Evolutionary conservation across 2,113 vertebrate genomes (phyloP).

Genomic region (Heterotis niloticus): DNA sequence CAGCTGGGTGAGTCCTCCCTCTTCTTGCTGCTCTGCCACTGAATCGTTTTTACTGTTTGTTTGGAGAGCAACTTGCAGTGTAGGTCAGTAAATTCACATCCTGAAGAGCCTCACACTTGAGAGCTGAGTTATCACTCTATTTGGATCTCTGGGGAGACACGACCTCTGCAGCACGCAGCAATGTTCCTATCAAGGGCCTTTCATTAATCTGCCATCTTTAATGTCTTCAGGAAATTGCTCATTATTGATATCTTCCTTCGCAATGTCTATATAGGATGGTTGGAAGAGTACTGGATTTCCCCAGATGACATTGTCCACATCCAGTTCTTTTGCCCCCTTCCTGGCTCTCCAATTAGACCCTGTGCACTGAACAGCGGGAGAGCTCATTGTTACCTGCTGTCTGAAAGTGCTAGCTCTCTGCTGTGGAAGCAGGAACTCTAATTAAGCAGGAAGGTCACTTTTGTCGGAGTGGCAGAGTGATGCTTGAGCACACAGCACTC

Average conservation of each 20-base stretch:
- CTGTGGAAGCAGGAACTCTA: not conserved
- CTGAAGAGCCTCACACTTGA: not conserved
- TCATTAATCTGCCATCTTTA: not conserved
- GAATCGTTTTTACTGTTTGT: not conserved
- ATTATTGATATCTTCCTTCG: not conserved
- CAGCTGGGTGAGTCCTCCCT: constrained; percentile 75
- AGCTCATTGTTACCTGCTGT: not conserved
- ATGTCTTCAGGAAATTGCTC: not conserved
- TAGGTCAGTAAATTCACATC: not conserved
- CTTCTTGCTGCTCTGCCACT: not conserved
- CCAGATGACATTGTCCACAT: not conserved
- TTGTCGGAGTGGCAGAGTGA: not conserved
- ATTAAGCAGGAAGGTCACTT: constrained; percentile 1
- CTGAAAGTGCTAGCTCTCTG: no score
- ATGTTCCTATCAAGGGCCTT: not conserved
- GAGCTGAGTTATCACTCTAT: not conserved
- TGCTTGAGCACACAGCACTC: not conserved
- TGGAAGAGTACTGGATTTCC: not conserved
- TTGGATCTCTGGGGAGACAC: not conserved
- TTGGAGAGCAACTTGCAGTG: not conserved
- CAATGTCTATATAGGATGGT: not conserved
- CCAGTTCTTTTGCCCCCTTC: no score
- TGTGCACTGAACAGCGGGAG: not conserved
- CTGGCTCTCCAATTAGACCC: not conserved
- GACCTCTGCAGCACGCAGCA: not conserved